Conservation (phyloP, 1,140 invertebrate species). For the Drosophila micromelanica region DNA sequence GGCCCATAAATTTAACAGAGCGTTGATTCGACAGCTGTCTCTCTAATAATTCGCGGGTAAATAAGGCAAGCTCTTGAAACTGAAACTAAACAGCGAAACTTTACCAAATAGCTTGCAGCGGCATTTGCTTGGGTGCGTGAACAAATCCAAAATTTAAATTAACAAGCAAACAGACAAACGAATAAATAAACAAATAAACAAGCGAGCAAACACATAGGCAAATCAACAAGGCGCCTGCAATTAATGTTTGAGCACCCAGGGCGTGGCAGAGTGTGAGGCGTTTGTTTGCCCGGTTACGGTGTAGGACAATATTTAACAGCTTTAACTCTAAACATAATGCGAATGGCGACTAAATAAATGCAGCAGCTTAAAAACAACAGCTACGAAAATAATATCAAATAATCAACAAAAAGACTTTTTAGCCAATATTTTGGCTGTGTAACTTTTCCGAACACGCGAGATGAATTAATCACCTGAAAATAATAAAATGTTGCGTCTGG, state of each 20-base stretch:
- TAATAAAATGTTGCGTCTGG: slow-evolving; percentile 1
- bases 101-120: slow-evolving; percentile 42
- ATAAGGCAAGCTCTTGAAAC: slow-evolving; percentile 32
- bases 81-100: slow-evolving; percentile 47
- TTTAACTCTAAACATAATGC: too few relatives aligned
- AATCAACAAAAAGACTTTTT: too few relatives aligned
- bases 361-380: too few relatives aligned
- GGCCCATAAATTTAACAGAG: slow-evolving; percentile 37
- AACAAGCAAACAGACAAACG: slow-evolving; percentile 46
- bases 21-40: slow-evolving; percentile 33
- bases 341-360: too few relatives aligned
- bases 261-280: background rate
- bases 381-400: too few relatives aligned
- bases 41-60: slow-evolving; percentile 48
- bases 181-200: slow-evolving; percentile 27
- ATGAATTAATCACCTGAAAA: background rate
- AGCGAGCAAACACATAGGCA: slow-evolving; percentile 1
- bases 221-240: background rate
- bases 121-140: slow-evolving; percentile 18
- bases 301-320: too few relatives aligned
- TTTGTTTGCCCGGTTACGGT: too few relatives aligned
- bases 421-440: too few relatives aligned
- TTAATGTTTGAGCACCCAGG: background rate
- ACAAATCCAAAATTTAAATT: slow-evolving; percentile 49
- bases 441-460: background rate